These are phyloP conservation scores for Urocolius indicus DNA, from an alignment of 2,113 vertebrate species.

Conservation along the genomic window DNA sequence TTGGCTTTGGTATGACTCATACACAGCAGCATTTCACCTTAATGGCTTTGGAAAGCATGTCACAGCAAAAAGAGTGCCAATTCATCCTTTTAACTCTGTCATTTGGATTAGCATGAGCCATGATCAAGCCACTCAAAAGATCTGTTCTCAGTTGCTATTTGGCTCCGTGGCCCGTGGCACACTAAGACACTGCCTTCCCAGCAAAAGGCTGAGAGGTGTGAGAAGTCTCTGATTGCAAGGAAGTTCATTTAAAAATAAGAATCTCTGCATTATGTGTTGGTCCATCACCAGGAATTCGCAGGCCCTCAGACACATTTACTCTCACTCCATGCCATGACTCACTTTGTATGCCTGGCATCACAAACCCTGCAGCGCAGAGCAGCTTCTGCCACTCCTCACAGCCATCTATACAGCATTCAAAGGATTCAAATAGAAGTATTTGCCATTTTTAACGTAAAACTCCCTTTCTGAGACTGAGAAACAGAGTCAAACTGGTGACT, in stretches of 20 bases:
- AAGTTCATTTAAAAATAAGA: background rate
- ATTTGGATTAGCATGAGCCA: background rate
- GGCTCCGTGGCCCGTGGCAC: background rate
- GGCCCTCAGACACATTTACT: background rate
- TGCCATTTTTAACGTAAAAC: background rate
- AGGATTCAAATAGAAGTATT: background rate
- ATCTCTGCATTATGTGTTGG: background rate
- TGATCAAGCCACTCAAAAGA: background rate
- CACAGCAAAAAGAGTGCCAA: background rate
- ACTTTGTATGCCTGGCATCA: background rate
- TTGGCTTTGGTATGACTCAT: conserved; percentile 4
- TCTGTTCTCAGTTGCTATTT: background rate
- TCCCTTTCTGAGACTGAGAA: background rate
- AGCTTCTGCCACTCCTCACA: background rate
- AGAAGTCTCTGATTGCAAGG: background rate
- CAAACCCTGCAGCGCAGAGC: background rate
- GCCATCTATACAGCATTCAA: background rate
- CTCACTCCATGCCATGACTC: background rate
- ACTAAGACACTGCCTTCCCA: background rate
- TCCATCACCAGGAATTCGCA: background rate
- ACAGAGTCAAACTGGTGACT: background rate
- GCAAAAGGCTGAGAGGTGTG: background rate
- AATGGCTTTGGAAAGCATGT: background rate
- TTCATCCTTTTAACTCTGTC: background rate
- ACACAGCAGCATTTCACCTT: background rate